phyloP scores from a whole-genome alignment of 1,140 invertebrate genomes.

The Trissolcus basalis region DNA sequence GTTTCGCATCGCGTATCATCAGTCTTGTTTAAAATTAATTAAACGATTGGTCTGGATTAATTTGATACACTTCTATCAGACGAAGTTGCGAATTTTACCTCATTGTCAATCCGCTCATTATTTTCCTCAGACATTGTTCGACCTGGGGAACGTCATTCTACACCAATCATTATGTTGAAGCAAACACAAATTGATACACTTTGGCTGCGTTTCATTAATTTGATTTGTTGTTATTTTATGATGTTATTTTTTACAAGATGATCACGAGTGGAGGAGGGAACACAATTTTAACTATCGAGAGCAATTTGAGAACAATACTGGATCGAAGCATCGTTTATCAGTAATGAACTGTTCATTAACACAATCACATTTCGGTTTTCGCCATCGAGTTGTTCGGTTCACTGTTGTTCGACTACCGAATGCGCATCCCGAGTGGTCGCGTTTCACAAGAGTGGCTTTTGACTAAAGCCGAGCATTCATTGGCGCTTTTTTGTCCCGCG shows the following conservation, averaged over 20 bases:
- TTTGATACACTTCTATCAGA: background rate
- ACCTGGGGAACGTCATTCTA: background rate
- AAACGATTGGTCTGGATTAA: conserved; percentile 30
- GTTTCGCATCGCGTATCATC: background rate
- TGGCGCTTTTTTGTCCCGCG: conserved; percentile 37
- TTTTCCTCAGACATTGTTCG: background rate
- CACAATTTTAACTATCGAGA: conserved; percentile 2
- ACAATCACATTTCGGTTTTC: conserved; percentile 46
- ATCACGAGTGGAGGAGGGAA: background rate
- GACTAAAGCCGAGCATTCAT: conserved; percentile 60
- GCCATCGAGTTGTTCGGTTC: conserved; percentile 55
- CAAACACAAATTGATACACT: too few relatives aligned
- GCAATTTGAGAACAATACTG: conserved; percentile 9
- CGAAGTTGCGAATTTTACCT: background rate
- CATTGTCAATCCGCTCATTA: background rate
- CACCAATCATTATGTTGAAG: too few relatives aligned
- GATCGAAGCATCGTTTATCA: conserved; percentile 30
- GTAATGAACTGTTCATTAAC: conserved; percentile 39
- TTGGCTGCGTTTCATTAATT: background rate
- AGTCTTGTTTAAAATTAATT: conserved; percentile 17
- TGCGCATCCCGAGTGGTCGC: conserved; percentile 55
- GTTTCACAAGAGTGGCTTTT: conserved; percentile 62
- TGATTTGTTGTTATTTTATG: background rate
- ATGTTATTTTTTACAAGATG: too few relatives aligned
- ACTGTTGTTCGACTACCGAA: conserved; percentile 60